These are phyloP conservation scores for Drosophila merina DNA, from an alignment of 2,888 invertebrate species.

Conservation along the genomic window DNA sequence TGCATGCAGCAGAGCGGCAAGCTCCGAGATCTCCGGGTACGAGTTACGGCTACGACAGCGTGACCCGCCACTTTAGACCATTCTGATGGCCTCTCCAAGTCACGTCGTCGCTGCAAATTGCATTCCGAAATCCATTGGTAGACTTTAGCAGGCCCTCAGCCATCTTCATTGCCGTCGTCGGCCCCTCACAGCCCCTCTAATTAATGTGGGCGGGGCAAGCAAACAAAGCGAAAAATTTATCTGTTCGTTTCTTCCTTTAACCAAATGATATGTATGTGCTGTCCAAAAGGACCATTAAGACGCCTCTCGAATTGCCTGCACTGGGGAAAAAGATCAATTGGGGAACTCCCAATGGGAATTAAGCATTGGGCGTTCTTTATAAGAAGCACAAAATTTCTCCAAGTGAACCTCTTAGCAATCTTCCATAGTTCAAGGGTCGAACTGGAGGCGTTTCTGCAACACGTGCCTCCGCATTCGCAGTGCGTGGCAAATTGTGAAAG, in stretches of 20 bases:
- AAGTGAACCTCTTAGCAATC: conserved; percentile 11
- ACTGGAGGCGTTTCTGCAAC: conserved; percentile 33
- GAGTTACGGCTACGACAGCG: conserved; percentile 35
- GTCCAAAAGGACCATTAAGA: conserved; percentile 33
- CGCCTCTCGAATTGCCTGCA: conserved; percentile 31
- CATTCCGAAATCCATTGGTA: conserved; percentile 42
- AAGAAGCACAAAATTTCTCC: conserved; percentile 2
- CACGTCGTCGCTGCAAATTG: conserved; percentile 47
- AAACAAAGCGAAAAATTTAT: conserved; percentile 54
- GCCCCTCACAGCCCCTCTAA: conserved; percentile 35
- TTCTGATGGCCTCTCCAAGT: conserved; percentile 34
- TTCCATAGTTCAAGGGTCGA: conserved; percentile 30
- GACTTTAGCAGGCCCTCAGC: conserved; percentile 16
- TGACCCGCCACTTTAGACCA: conserved; percentile 44
- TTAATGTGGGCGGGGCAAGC: conserved; percentile 40
- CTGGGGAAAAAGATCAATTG: neutral
- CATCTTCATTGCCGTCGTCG: conserved; percentile 3
- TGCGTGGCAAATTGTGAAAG: conserved; percentile 71
- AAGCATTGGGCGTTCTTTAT: neutral
- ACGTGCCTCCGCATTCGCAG: conserved; percentile 44
- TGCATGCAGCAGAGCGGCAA: conserved; percentile 48
- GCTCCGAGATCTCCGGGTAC: conserved; percentile 15
- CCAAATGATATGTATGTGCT: conserved; percentile 43
- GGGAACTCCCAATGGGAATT: too few species aligned
- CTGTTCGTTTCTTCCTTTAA: conserved; percentile 24